These are phyloP conservation scores for Brachionus plicatilis DNA, from an alignment of 1,140 invertebrate species.

Conservation along the genomic window DNA sequence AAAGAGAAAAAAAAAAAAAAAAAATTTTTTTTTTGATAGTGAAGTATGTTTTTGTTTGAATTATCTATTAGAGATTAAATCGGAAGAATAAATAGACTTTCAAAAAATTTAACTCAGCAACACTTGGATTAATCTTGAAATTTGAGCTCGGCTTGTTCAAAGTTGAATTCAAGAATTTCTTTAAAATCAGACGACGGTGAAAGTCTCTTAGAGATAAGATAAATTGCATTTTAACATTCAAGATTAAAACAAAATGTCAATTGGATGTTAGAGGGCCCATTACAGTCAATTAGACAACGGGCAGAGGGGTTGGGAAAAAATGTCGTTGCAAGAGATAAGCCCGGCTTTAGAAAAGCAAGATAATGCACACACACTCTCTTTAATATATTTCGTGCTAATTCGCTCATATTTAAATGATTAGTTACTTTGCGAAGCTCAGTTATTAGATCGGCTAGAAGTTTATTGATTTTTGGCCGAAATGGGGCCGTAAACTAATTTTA, in stretches of 20 bases:
- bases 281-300: neutral
- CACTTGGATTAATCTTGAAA: neutral
- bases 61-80: neutral
- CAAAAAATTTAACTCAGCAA: neutral
- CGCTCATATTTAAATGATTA: constrained; percentile 22
- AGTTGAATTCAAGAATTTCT: neutral
- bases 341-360: neutral
- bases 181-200: neutral
- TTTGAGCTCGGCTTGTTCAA: neutral
- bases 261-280: neutral
- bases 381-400: neutral
- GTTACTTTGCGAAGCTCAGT: neutral
- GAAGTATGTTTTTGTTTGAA: neutral
- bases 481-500: neutral
- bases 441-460: neutral
- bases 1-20: neutral
- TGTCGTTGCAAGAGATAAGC: neutral
- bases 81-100: neutral
- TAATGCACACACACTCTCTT: constrained; percentile 17
- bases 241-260: neutral
- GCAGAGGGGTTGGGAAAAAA: neutral
- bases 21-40: neutral
- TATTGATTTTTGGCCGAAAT: neutral
- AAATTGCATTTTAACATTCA: neutral
- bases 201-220: neutral